Evolutionary conservation across 2,797 vertebrate genomes (phyloP).

Genomic region (Pseudocheirus occidentalis): DNA sequence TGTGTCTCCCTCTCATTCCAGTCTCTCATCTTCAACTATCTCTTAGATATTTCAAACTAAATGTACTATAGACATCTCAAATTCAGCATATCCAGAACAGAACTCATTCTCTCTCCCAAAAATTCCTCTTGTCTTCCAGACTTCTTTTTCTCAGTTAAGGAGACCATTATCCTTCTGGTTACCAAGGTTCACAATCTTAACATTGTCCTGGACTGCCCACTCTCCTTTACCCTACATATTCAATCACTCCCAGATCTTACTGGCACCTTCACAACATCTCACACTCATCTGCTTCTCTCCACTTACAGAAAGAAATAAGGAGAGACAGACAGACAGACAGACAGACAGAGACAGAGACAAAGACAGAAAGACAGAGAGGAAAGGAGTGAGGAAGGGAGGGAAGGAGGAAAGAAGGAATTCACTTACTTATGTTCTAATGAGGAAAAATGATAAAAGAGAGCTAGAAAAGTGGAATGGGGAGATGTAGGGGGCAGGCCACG

Average conservation of each 20-base stretch:
- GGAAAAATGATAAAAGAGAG: too few relatives aligned
- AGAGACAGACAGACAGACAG: too few relatives aligned
- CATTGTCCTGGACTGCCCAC: neutral
- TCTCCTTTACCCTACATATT: neutral
- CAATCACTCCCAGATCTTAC: neutral
- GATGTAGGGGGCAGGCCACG: neutral
- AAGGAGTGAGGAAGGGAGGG: fast-evolving
- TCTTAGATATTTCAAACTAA: neutral
- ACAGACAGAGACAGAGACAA: too few relatives aligned
- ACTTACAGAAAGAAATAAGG: neutral
- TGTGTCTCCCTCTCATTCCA: too few relatives aligned
- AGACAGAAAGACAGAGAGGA: too few relatives aligned
- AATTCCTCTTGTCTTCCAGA: neutral
- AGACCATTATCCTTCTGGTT: too few relatives aligned
- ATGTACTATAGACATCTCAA: neutral
- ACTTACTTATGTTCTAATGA: neutral
- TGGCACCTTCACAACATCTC: neutral
- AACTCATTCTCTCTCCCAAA: neutral
- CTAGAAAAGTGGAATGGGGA: too few relatives aligned
- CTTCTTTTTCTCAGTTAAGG: neutral
- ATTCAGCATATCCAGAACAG: neutral
- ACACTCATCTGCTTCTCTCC: neutral
- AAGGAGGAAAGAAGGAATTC: neutral
- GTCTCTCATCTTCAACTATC: too few relatives aligned
- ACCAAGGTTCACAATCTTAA: neutral